Conservation (phyloP, 2,113 vertebrate genomes). For the Melanostigma gelatinosum region DNA sequence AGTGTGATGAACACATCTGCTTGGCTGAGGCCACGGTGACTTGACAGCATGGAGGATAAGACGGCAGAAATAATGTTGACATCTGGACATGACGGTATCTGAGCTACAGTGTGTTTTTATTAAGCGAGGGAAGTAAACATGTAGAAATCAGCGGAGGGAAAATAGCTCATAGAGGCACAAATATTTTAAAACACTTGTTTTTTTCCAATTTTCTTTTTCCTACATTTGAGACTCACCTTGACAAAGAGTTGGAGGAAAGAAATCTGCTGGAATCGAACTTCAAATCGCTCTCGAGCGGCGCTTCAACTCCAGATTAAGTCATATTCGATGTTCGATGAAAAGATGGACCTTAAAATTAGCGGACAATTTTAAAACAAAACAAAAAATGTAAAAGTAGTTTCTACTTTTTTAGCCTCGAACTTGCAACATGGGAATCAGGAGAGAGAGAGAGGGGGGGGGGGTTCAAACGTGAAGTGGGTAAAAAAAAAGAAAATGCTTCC, state of each 20-base stretch:
- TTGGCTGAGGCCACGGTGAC: constrained; percentile 61
- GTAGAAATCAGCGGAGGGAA: neutral
- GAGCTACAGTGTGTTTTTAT: constrained; percentile 10
- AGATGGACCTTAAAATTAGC: neutral
- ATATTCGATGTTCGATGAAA: constrained; percentile 60
- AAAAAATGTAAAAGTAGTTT: constrained; percentile 2
- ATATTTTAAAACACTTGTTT: neutral
- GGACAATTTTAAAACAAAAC: neutral
- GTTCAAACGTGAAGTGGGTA: constrained; percentile 26
- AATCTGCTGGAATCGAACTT: constrained; percentile 31
- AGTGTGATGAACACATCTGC: constrained; percentile 81
- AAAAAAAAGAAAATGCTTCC: constrained; percentile 3
- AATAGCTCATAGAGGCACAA: neutral
- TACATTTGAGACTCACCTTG: constrained; percentile 67
- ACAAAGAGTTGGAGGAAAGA: constrained; percentile 62
- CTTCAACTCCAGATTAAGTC: constrained; percentile 74
- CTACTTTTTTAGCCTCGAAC: constrained; percentile 45
- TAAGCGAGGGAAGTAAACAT: neutral
- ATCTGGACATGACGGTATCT: constrained; percentile 61
- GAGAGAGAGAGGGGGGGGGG: neutral
- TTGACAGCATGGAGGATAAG: constrained; percentile 71
- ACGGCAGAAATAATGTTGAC: constrained; percentile 63
- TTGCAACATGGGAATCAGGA: constrained; percentile 35
- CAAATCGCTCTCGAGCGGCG: constrained; percentile 35
- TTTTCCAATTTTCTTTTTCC: neutral